A percentile compares a stretch with the other conserved stretches of the same genome.
phyloP scores from a whole-genome alignment of 2,888 invertebrate species.

The Dioctria rufipes region DNA sequence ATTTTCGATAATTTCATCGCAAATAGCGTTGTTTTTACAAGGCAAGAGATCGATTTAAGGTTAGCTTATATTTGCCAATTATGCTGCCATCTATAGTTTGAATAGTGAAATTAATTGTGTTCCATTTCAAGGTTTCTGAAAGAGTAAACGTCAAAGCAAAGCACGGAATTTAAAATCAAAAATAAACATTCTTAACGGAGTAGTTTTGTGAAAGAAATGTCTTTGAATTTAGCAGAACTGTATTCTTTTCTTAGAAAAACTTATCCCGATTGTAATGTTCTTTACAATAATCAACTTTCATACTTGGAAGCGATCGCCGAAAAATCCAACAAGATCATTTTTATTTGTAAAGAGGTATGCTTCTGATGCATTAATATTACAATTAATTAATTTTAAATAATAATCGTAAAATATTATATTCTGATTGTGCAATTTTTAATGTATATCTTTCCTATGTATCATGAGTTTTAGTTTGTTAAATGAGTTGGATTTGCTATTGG shows the following conservation, averaged over 20 bases:
- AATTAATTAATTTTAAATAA: no score
- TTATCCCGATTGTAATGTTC: constrained; percentile 63
- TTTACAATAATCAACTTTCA: constrained; percentile 63
- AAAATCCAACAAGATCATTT: neutral
- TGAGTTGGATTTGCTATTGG: no score
- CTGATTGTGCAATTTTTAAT: no score
- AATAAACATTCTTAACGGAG: neutral
- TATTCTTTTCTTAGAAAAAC: constrained; percentile 66
- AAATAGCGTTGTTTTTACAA: no score
- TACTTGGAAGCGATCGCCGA: constrained; percentile 63
- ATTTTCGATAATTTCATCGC: no score
- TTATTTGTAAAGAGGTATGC: neutral
- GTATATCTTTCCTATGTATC: no score
- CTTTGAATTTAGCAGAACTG: constrained; percentile 66
- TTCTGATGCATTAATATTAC: no score
- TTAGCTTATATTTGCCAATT: no score
- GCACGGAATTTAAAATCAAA: neutral
- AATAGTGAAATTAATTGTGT: no score
- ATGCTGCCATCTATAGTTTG: neutral
- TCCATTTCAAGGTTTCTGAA: neutral
- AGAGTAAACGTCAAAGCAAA: neutral
- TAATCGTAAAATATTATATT: no score
- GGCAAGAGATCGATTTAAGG: no score
- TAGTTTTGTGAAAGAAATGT: constrained; percentile 60
- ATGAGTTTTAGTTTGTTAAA: no score